phyloP scores from a whole-genome alignment of 2,797 vertebrate genomes.

The Rhabdomys pumilio region DNA sequence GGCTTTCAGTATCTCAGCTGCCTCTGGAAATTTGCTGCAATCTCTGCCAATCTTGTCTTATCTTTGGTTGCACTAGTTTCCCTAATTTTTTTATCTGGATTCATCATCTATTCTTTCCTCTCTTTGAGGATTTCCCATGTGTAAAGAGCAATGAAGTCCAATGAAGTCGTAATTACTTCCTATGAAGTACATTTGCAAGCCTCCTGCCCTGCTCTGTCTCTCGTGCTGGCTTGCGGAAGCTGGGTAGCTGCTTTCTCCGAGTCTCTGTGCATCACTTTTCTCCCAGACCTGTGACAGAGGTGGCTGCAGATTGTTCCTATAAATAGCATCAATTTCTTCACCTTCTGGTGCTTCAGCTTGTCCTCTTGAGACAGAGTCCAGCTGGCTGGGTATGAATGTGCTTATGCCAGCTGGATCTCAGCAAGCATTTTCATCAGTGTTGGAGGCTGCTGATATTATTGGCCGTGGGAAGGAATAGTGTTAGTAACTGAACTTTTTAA shows the following conservation, averaged over 20 bases:
- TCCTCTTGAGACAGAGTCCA: conserved; percentile 72
- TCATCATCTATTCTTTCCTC: neutral
- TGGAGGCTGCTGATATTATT: conserved; percentile 67
- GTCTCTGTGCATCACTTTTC: neutral
- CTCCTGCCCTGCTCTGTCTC: neutral
- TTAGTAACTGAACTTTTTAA: conserved; percentile 39
- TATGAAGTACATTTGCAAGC: conserved; percentile 26
- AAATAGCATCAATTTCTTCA: conserved; percentile 79
- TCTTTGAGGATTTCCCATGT: neutral
- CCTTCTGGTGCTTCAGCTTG: conserved; percentile 78
- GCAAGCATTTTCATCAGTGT: conserved; percentile 73
- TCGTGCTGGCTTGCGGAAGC: neutral
- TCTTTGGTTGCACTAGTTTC: conserved; percentile 23
- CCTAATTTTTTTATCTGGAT: conserved; percentile 45
- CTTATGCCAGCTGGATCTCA: conserved; percentile 61
- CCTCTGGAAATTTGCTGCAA: neutral
- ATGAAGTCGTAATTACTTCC: conserved; percentile 36
- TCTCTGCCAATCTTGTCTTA: conserved; percentile 23
- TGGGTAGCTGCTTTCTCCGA: conserved; percentile 45
- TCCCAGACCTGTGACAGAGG: conserved; percentile 53
- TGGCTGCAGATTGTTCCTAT: conserved; percentile 65
- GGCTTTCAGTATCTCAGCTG: neutral
- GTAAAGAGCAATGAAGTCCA: neutral
- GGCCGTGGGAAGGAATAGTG: conserved; percentile 18
- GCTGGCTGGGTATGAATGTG: conserved; percentile 74